Percentiles rank a stretch among this genome's conserved stretches.
phyloP scores from a whole-genome alignment of 2,888 invertebrate genomes.

The Odontocolon sp. region DNA sequence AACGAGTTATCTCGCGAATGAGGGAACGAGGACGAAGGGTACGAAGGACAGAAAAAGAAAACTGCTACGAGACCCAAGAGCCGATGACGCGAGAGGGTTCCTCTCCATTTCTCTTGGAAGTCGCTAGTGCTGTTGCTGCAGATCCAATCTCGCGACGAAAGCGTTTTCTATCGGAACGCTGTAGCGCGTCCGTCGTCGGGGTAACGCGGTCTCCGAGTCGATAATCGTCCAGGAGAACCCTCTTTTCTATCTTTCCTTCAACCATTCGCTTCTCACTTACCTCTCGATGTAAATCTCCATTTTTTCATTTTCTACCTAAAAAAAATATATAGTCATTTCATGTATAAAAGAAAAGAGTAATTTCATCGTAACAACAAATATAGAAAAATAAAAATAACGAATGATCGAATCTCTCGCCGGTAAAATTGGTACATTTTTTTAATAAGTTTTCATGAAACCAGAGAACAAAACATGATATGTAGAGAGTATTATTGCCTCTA shows the following conservation, averaged over 20 bases:
- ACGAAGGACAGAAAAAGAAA: background rate
- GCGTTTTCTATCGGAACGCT: constrained; percentile 30
- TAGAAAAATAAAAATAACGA: no score
- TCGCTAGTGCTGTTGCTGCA: constrained; percentile 15
- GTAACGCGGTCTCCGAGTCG: constrained; percentile 8
- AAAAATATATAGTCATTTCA: background rate
- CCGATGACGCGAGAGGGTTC: constrained; percentile 3
- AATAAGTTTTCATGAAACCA: background rate
- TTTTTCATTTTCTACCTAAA: background rate
- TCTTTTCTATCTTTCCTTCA: background rate
- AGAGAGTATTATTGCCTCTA: constrained; percentile 29
- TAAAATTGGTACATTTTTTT: constrained; percentile 3
- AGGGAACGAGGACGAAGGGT: background rate
- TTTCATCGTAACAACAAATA: no score
- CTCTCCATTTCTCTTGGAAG: constrained; percentile 29
- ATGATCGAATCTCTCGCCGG: no score
- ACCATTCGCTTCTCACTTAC: background rate
- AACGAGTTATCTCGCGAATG: constrained; percentile 17
- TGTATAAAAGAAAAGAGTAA: background rate
- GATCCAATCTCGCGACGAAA: constrained; percentile 30
- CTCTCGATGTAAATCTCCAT: background rate
- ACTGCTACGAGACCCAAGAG: background rate
- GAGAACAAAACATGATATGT: constrained; percentile 7
- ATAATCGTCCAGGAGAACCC: constrained; percentile 12
- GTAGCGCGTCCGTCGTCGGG: background rate